Evolutionary conservation across 2,888 invertebrate species (phyloP).

Genomic region (Ichneumoninae sp.): DNA sequence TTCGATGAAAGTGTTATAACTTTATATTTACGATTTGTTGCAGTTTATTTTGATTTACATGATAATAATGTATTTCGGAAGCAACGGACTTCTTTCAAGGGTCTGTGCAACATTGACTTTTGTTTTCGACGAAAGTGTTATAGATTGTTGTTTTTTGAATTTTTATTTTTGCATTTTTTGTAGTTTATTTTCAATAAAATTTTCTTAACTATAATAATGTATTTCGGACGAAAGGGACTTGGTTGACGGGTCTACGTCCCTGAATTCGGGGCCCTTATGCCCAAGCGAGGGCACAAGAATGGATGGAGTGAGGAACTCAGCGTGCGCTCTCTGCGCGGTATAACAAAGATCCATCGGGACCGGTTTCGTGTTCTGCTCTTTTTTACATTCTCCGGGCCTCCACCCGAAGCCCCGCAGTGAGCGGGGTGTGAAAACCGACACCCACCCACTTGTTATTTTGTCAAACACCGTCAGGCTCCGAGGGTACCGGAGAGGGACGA

Average conservation of each 20-base stretch:
- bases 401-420: constrained; percentile 79
- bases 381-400: constrained; percentile 78
- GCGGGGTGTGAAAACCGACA: constrained; percentile 84
- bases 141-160: too few relatives aligned
- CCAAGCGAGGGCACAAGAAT: constrained; percentile 34
- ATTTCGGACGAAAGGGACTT: constrained; percentile 27
- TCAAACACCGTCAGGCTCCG: constrained; percentile 75
- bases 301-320: constrained; percentile 56
- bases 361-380: constrained; percentile 81
- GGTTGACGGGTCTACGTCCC: constrained; percentile 46
- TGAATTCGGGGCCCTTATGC: constrained; percentile 49
- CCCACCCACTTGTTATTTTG: constrained; percentile 84
- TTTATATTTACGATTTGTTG: too few relatives aligned
- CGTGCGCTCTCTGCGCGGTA: constrained; percentile 68
- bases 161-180: too few relatives aligned
- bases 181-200: too few relatives aligned
- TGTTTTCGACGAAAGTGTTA: too few relatives aligned
- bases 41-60: too few relatives aligned
- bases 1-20: too few relatives aligned
- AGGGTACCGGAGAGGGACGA: constrained; percentile 25
- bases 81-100: too few relatives aligned
- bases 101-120: too few relatives aligned
- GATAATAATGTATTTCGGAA: too few relatives aligned
- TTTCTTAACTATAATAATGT: not conserved
- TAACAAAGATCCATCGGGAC: constrained; percentile 83